phyloP scores from a whole-genome alignment of 2,888 invertebrate species.

The Tetheella fluctuosa region DNA sequence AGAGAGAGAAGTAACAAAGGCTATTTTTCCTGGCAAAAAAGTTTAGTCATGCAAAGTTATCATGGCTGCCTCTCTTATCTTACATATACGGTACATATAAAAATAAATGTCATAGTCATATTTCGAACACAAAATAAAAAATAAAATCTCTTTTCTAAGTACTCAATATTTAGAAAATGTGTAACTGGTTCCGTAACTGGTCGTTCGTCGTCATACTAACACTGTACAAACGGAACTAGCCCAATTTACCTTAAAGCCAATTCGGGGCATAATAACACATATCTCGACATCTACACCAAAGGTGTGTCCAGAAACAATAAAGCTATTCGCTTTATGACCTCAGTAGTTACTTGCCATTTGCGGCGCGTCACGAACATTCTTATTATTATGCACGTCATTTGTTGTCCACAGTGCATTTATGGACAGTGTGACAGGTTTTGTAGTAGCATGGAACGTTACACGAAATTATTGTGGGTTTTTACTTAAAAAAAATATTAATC shows the following conservation, averaged over 20 bases:
- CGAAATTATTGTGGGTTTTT: background rate
- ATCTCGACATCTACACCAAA: background rate
- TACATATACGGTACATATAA: too few relatives aligned
- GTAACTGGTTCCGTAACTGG: too few relatives aligned
- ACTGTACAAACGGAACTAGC: background rate
- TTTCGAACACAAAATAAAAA: too few relatives aligned
- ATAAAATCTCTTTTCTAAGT: too few relatives aligned
- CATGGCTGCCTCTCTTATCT: too few relatives aligned
- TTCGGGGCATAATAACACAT: background rate
- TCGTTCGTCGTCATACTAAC: too few relatives aligned
- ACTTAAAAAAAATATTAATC: too few relatives aligned
- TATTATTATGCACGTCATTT: background rate
- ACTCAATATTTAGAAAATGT: too few relatives aligned
- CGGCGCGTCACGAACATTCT: background rate
- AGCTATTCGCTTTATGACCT: background rate
- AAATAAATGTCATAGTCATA: too few relatives aligned
- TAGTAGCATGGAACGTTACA: background rate
- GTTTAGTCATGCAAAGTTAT: too few relatives aligned
- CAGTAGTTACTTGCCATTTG: background rate
- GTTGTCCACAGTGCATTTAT: background rate
- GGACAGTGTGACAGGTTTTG: background rate
- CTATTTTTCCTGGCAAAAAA: too few relatives aligned
- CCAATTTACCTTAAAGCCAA: background rate
- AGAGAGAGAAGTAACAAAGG: too few relatives aligned
- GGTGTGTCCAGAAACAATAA: slow-evolving; percentile 5